Evolutionary conservation across 1,140 invertebrate species (phyloP).

Genomic region (Neoseiulus cucumeris): DNA sequence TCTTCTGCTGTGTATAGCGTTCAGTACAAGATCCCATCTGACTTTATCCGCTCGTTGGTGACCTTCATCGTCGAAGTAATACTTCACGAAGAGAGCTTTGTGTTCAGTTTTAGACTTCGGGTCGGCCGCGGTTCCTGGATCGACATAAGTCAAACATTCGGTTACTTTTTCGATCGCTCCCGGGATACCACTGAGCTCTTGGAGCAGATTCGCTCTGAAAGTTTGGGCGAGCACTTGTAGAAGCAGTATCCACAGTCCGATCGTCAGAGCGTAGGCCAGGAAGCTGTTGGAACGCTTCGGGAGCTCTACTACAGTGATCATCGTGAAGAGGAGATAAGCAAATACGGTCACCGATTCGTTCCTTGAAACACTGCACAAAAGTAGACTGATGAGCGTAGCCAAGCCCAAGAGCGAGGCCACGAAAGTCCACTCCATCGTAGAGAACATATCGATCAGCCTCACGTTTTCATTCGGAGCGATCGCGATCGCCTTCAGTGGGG

Average conservation of each 20-base stretch:
- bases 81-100: not conserved
- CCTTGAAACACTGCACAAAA: not conserved
- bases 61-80: not conserved
- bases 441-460: not conserved
- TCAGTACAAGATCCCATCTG: not conserved
- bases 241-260: not conserved
- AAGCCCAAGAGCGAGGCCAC: not conserved
- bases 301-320: not conserved
- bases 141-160: not conserved
- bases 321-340: not conserved
- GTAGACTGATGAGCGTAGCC: not conserved
- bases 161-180: not conserved
- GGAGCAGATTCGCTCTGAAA: not conserved
- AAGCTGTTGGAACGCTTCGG: not conserved
- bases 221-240: not conserved
- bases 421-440: not conserved
- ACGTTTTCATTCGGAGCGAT: not conserved
- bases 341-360: not conserved
- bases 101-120: not conserved
- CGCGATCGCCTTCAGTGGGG: not conserved
- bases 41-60: not conserved
- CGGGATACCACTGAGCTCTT: not conserved
- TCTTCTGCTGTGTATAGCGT: not conserved
- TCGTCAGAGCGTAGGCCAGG: not conserved
- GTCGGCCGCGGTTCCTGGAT: not conserved